Conservation (phyloP, 2,888 invertebrate species). For the Teleogryllus oceanicus region DNA sequence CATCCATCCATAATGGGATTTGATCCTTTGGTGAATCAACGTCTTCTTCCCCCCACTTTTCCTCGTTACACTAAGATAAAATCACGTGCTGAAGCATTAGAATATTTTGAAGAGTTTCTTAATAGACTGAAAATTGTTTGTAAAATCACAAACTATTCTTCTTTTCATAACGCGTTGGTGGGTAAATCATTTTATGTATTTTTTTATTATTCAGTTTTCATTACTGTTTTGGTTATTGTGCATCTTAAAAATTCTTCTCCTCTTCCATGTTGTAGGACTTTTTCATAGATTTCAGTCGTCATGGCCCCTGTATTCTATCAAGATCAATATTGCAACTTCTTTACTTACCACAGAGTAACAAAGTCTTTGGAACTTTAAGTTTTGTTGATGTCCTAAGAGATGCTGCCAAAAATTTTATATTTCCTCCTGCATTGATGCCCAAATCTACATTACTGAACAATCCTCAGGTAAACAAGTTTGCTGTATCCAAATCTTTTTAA, state of each 20-base stretch:
- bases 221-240: background rate
- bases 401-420: conserved; percentile 81
- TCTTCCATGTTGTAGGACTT: conserved; percentile 66
- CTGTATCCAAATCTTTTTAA: no score
- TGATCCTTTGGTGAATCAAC: conserved; percentile 93
- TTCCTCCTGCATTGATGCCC: conserved; percentile 80
- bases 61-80: conserved; percentile 93
- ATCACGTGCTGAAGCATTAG: conserved; percentile 67
- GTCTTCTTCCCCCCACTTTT: conserved; percentile 95
- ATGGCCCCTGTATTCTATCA: conserved; percentile 85
- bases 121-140: conserved; percentile 74
- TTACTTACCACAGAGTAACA: conserved; percentile 57
- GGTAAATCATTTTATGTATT: conserved; percentile 23
- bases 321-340: conserved; percentile 83
- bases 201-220: background rate
- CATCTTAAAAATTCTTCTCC: background rate
- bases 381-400: conserved; percentile 81
- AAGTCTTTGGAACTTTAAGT: conserved; percentile 58
- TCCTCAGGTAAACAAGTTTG: conserved; percentile 54
- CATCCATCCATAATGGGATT: conserved; percentile 79
- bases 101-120: conserved; percentile 79
- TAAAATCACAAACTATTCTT: conserved; percentile 72
- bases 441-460: conserved; percentile 66
- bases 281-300: conserved; percentile 87
- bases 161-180: conserved; percentile 80